Evolutionary conservation across 2,113 vertebrate species (phyloP), one percentile per base, ranked within the genome.

Genomic region (Arothron firmamentum): DNA sequence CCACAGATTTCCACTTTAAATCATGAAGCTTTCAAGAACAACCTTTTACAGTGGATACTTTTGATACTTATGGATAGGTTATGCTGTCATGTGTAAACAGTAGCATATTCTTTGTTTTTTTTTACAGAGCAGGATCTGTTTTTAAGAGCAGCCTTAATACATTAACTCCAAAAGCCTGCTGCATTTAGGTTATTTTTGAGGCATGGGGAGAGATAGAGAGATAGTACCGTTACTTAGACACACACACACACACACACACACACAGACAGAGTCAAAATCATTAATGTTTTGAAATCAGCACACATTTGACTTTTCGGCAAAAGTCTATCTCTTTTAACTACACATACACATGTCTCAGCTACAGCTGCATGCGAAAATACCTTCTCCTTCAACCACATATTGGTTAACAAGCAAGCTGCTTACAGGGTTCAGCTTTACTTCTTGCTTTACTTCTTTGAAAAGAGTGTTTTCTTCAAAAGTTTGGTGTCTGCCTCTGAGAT

Each of bases 101-200:
- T 19, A 18, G 8, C 16, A 6, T 9, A 18, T 9, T n/a, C 1
- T n/a, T 15, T n/a, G 10, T 17, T 49, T n/a, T 17, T 49, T n/a
- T 20, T 50, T 50, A 12, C 18, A 18, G 17, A 2, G 48, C 10
- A 50, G 5, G 48, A 19, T 8, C 11, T 1, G 20, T 5, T 19
- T 75, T 67, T 51, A 49, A n/a, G 54, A 50, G 59, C 12, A 23
- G 20, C 8, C 6, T 67, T 17, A 47, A 47, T 47, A 17, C 65
- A 57, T 70, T 57, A 56, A 48, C 10, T 58, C 11, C 48, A 45
- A 6, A 64, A 56, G 12, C 47, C 9, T 52, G 9, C 52, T 10
- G 19, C 14, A 43, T 78, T 59, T 52, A 60, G 20, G 53, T 51
- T 15, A 12, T 65, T 77, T 64, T 67, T 64, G 62, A 68, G 64